phyloP scores from a whole-genome alignment of 2,888 invertebrate species.

The Harpagoxenus sublaevis region DNA sequence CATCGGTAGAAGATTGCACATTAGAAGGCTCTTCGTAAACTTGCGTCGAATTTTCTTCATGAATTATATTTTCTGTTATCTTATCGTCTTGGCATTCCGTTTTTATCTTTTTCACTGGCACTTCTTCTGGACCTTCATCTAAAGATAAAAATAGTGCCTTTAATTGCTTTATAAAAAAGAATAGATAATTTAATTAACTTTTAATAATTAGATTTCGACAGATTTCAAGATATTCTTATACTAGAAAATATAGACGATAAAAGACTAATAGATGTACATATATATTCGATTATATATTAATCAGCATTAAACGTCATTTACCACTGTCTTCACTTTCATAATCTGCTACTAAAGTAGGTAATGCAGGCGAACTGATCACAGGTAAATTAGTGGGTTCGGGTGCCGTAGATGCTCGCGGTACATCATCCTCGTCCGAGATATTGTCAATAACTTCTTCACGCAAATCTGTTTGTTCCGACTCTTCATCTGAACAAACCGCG shows the following conservation, averaged over 20 bases:
- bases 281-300: slow-evolving; percentile 21
- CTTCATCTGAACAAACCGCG: not conserved
- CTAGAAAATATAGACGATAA: slow-evolving; percentile 38
- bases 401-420: not conserved
- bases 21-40: not conserved
- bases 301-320: slow-evolving; percentile 52
- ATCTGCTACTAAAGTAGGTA: slow-evolving; percentile 80
- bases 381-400: slow-evolving; percentile 22
- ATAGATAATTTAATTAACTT: slow-evolving; percentile 3
- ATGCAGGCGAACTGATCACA: slow-evolving; percentile 32
- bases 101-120: slow-evolving; percentile 79
- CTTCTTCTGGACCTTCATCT: slow-evolving; percentile 79
- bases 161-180: not conserved
- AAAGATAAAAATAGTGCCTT: slow-evolving; percentile 35
- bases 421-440: slow-evolving; percentile 73
- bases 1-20: not conserved
- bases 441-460: slow-evolving; percentile 41
- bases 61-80: slow-evolving; percentile 15
- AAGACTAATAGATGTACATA: not conserved
- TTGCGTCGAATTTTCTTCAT: not conserved
- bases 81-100: slow-evolving; percentile 32
- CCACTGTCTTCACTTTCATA: slow-evolving; percentile 81
- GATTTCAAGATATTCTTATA: not conserved
- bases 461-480: not conserved
- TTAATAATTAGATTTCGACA: slow-evolving; percentile 17